These are phyloP conservation scores for Gryllus bimaculatus DNA, from an alignment of 1,140 invertebrate genomes.

Conservation along the genomic window DNA sequence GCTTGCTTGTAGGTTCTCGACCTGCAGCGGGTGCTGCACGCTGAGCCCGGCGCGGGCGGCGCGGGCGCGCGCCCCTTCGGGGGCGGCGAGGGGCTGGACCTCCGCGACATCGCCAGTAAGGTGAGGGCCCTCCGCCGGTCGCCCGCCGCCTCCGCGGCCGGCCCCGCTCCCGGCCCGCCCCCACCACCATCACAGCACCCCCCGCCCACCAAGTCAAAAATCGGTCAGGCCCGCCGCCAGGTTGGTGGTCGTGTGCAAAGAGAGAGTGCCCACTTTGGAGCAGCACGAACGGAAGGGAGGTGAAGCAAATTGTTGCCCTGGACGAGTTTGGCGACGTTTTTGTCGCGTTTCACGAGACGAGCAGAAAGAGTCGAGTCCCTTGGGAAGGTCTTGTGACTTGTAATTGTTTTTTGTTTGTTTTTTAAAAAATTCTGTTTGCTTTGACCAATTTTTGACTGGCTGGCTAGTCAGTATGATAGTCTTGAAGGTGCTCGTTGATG, in stretches of 20 bases:
- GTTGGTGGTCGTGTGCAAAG: neutral
- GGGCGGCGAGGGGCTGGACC: slow-evolving; percentile 28
- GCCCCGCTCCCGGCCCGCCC: neutral
- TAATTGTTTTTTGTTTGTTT: neutral
- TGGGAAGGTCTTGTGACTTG: too few species aligned
- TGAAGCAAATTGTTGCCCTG: neutral
- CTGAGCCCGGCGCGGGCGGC: slow-evolving; percentile 43
- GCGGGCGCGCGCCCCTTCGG: slow-evolving; percentile 38
- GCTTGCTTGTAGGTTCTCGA: slow-evolving; percentile 46
- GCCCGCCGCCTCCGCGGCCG: neutral
- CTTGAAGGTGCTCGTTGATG: neutral
- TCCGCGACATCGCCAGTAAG: slow-evolving; percentile 27
- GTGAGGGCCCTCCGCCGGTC: slow-evolving; percentile 20
- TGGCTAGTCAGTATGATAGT: neutral
- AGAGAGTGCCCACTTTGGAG: neutral
- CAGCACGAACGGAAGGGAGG: neutral
- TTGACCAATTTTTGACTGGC: neutral
- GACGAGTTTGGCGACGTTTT: too few species aligned
- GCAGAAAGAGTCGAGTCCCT: too few species aligned
- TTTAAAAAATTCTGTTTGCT: neutral
- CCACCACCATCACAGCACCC: neutral
- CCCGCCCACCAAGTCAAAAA: neutral
- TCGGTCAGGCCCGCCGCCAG: neutral
- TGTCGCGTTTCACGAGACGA: too few species aligned
- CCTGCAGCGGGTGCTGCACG: slow-evolving; percentile 53